phyloP scores from a whole-genome alignment of 2,888 invertebrate genomes.

The Microctonus aethiopoides region DNA sequence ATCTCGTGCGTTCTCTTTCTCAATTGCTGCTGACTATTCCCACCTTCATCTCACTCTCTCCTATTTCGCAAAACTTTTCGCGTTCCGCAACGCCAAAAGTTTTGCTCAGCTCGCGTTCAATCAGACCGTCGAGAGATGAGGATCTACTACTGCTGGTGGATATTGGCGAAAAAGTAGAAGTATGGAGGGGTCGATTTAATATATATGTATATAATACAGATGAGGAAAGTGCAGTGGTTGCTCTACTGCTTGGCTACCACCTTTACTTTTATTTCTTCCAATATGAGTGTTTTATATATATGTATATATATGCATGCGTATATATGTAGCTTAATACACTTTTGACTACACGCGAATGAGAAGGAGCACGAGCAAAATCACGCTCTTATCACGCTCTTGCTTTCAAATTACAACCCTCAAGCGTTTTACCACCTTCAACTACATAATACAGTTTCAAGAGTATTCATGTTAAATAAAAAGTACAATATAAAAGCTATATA shows the following conservation, averaged over 20 bases:
- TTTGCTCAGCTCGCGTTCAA: constrained; percentile 43
- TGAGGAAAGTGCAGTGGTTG: constrained; percentile 30
- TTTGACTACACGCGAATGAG: constrained; percentile 16
- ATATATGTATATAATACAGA: not conserved
- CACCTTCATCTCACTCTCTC: constrained; percentile 32
- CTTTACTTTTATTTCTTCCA: not conserved
- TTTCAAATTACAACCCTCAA: constrained; percentile 29
- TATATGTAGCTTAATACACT: not conserved
- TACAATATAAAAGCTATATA: not conserved
- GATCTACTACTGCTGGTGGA: not conserved
- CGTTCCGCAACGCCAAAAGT: constrained; percentile 45
- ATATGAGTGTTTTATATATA: not conserved
- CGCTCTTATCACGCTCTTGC: constrained; percentile 28
- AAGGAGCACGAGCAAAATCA: constrained; percentile 32
- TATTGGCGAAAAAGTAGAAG: not conserved
- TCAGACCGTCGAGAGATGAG: constrained; percentile 35
- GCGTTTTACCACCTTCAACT: constrained; percentile 31
- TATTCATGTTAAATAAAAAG: not conserved
- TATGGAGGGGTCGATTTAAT: constrained; percentile 47
- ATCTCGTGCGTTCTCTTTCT: constrained; percentile 28
- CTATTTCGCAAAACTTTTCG: constrained; percentile 42
- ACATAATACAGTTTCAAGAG: constrained; percentile 1
- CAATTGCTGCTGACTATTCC: constrained; percentile 32
- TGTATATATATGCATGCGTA: not conserved
- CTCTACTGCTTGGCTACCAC: not conserved